phyloP scores from a whole-genome alignment of 1,140 invertebrate genomes.

The Cepaea nemoralis region DNA sequence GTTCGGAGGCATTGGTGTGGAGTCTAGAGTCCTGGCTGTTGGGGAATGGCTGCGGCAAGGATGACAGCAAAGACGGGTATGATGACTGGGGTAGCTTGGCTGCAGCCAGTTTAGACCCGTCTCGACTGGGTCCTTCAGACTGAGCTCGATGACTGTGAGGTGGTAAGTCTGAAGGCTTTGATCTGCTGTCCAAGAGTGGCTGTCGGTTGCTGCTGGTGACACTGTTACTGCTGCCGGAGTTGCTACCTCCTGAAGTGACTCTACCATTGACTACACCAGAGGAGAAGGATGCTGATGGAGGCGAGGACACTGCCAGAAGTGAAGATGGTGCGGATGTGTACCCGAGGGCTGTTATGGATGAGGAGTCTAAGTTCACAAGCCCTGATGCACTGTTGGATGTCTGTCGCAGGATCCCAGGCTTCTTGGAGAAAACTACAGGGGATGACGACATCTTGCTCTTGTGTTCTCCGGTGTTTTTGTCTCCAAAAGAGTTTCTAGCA shows the following conservation, averaged over 20 bases:
- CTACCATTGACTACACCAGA: background rate
- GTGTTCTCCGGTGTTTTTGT: background rate
- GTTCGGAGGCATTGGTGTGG: background rate
- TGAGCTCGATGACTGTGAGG: slow-evolving; percentile 18
- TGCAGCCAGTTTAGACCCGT: background rate
- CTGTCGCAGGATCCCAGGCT: background rate
- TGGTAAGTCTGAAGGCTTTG: background rate
- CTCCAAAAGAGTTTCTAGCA: background rate
- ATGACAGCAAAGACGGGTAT: background rate
- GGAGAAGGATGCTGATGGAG: background rate
- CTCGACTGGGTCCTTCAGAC: slow-evolving; percentile 15
- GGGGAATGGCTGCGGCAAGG: background rate
- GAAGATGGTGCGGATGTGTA: background rate
- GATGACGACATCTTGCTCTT: slow-evolving; percentile 4
- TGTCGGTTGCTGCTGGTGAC: background rate
- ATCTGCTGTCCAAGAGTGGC: background rate
- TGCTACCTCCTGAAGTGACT: background rate
- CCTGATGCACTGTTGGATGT: background rate
- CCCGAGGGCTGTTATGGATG: background rate
- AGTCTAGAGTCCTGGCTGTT: background rate
- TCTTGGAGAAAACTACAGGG: slow-evolving; percentile 17
- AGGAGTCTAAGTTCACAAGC: background rate
- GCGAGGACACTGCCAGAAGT: background rate
- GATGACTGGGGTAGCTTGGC: background rate
- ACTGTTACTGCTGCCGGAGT: background rate